These are phyloP conservation scores for Stomatorhinus walkeri DNA, from an alignment of 2,797 vertebrate genomes.

Conservation along the genomic window DNA sequence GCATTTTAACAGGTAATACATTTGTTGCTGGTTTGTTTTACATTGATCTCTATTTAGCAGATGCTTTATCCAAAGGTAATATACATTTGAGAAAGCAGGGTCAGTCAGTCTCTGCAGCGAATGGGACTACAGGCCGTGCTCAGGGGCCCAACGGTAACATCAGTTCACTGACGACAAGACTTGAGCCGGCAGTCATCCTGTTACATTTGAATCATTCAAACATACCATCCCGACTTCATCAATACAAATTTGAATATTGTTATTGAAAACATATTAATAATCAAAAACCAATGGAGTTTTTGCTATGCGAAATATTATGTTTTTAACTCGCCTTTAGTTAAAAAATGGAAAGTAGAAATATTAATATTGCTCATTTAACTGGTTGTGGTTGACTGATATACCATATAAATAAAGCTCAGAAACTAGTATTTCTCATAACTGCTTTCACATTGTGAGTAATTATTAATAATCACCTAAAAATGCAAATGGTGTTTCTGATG, in stretches of 20 bases:
- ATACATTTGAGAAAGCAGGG: not conserved
- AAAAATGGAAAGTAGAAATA: not conserved
- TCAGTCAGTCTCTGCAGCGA: not conserved
- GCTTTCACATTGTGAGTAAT: conserved; percentile 4
- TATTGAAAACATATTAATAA: not conserved
- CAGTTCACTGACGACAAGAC: not conserved
- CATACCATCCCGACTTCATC: not conserved
- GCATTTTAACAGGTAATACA: not conserved
- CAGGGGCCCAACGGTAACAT: not conserved
- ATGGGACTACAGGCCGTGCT: not conserved
- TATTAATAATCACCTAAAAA: not conserved
- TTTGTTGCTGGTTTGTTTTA: not conserved
- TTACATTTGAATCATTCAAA: not conserved
- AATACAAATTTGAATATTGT: not conserved
- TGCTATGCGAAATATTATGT: not conserved
- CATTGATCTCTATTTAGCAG: not conserved
- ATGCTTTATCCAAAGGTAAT: not conserved
- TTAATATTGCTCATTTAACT: not conserved
- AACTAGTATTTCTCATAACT: not conserved
- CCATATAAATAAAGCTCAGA: not conserved
- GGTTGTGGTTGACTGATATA: not conserved
- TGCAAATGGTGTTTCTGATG: not conserved
- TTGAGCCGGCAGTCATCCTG: not conserved
- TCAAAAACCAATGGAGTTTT: not conserved
- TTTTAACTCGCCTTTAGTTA: not conserved